A percentile compares a stretch with the other conserved stretches of the same genome.
These are phyloP conservation scores for Apus apus DNA, from an alignment of 2,113 vertebrate species.

Conservation along the genomic window DNA sequence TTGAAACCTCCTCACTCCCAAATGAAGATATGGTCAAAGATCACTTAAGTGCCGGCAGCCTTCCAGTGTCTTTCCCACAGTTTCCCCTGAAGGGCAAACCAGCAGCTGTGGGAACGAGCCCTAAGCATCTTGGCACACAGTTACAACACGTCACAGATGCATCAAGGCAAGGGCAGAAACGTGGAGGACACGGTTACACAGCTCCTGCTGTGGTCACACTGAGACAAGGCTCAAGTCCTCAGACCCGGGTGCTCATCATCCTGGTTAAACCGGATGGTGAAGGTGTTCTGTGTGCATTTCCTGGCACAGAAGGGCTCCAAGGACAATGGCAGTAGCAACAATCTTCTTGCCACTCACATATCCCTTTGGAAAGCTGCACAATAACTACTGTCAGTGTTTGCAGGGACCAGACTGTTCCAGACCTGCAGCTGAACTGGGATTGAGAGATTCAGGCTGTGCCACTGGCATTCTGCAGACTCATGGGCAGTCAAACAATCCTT, in stretches of 20 bases:
- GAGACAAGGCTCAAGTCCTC: not conserved
- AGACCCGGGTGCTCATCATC: not conserved
- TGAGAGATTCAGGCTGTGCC: slow-evolving; percentile 7
- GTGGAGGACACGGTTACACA: not conserved
- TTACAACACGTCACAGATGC: not conserved
- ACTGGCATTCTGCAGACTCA: not conserved
- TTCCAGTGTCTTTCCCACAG: slow-evolving; percentile 44
- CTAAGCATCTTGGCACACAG: slow-evolving; percentile 19
- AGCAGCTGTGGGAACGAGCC: slow-evolving; percentile 62
- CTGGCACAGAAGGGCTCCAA: not conserved
- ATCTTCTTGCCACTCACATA: slow-evolving; percentile 12
- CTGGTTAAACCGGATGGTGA: slow-evolving; percentile 2
- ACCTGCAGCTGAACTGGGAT: not conserved
- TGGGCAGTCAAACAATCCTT: not conserved
- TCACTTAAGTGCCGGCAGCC: not conserved
- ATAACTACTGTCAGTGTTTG: not conserved
- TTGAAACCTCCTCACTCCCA: slow-evolving; percentile 24
- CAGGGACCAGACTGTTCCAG: not conserved
- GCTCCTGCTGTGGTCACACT: not conserved
- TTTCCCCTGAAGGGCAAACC: slow-evolving; percentile 24
- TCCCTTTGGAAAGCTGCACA: slow-evolving; percentile 23
- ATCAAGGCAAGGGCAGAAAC: not conserved
- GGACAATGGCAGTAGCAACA: slow-evolving; percentile 36
- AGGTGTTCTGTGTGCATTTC: not conserved
- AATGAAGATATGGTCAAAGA: slow-evolving; percentile 49